Base-by-base conservation (phyloP, 1,140 invertebrate species). In the Pollicipes pollicipes region DNA sequence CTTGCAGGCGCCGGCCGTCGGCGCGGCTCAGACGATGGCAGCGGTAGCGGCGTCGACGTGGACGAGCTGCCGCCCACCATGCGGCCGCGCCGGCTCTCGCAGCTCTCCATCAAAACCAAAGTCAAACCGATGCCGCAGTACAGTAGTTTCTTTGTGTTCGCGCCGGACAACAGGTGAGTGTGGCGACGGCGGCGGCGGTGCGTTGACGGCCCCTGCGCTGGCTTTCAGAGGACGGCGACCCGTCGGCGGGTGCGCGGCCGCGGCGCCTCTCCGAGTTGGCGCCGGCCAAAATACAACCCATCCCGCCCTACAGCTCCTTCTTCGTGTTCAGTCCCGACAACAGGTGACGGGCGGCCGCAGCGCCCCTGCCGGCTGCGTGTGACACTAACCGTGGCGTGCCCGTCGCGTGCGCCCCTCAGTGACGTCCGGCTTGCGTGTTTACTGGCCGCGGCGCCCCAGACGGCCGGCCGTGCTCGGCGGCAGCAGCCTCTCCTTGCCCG, bases 311-410 rank as follows among this genome's bases (percentile, higher is more conserved):
- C 78, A 88, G 89, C 79, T 93, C 95, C 76, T 95, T 99, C 83
- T 99, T 98, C 85, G 84, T 99, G 80, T 95, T 99, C 82, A 90
- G 90, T 75, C 89, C 88, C 78, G 94, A 87, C 35, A 99, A 97
- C 86, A 91, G 88, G 90, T 95, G 84, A 85, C 74, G 73, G 68
- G 72, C 32, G 32, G 16, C 16, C 4, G 13, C 45, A 58, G 45
- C 45, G 45, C 45, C 45, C 24, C 45, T 58, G 45, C 13, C 45
- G 45, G 45, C 45, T 21, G 13, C 13, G 45, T 21, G 45, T 58
- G 45, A 21, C 24, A 58, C 45, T 58, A 58, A 58, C 45, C 13
- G 45, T 21, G n/a, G n/a, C n/a, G n/a, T n/a, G n/a, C n/a, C n/a
- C n/a, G n/a, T n/a, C n/a, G n/a, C n/a, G n/a, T n/a, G n/a, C n/a